Percentiles rank a stretch among this genome's conserved stretches.
These are phyloP conservation scores for Lepus oiostolus DNA, from an alignment of 2,797 vertebrate genomes.

Conservation along the genomic window DNA sequence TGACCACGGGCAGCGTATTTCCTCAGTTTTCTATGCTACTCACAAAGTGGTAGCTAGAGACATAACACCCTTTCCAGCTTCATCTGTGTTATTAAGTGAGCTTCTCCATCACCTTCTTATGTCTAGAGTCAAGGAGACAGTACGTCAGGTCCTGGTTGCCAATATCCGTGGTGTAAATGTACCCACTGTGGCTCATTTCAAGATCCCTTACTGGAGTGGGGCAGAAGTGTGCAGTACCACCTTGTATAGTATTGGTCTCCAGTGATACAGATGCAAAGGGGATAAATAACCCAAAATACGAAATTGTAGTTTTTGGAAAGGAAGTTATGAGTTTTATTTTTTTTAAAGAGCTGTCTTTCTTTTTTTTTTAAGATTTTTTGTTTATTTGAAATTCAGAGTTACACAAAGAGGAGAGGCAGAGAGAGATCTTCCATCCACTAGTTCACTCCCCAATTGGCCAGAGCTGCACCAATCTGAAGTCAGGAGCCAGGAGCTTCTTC, in stretches of 20 bases:
- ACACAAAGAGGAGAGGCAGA: no score
- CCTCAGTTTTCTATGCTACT: conserved; percentile 14
- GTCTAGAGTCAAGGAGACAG: conserved; percentile 3
- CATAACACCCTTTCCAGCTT: background rate
- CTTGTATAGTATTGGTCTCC: background rate
- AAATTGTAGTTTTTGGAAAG: background rate
- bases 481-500: no score
- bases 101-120: background rate
- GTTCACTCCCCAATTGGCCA: no score
- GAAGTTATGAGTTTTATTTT: background rate
- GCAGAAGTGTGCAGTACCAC: background rate
- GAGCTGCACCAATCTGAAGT: no score
- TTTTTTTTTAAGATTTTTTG: no score
- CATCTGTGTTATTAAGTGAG: background rate
- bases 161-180: background rate
- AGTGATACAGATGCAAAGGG: background rate
- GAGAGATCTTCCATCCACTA: no score
- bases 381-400: no score
- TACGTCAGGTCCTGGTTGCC: background rate
- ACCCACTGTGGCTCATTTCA: background rate
- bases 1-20: background rate
- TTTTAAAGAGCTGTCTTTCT: no score
- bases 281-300: background rate
- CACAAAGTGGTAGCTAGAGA: background rate
- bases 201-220: background rate